Evolutionary conservation across 2,797 vertebrate genomes (phyloP).

Genomic region (Myoxocephalus aenaeus): DNA sequence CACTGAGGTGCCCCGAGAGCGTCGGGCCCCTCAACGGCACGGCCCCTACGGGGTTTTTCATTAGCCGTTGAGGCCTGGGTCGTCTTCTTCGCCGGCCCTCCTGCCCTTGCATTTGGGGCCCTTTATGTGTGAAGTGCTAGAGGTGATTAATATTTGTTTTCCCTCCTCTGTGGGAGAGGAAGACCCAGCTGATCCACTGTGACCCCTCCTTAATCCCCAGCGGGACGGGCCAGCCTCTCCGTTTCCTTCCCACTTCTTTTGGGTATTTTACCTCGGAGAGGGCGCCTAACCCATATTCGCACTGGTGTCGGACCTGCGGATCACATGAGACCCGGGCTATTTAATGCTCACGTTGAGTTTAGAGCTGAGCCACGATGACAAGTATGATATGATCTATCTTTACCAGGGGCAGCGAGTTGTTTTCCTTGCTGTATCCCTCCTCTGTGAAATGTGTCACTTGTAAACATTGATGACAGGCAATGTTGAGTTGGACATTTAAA

Average conservation of each 20-base stretch:
- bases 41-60: constrained; percentile 62
- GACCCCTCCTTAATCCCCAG: constrained; percentile 78
- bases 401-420: constrained; percentile 32
- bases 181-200: constrained; percentile 80
- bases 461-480: constrained; percentile 29
- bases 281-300: background rate
- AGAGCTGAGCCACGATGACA: constrained; percentile 49
- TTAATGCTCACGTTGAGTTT: constrained; percentile 37
- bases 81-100: constrained; percentile 58
- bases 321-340: constrained; percentile 23
- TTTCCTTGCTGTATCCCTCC: constrained; percentile 32
- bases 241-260: constrained; percentile 58
- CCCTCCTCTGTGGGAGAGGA: constrained; percentile 82
- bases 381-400: constrained; percentile 22
- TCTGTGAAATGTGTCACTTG: constrained; percentile 34
- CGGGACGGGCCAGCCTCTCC: constrained; percentile 59
- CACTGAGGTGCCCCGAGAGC: constrained; percentile 37
- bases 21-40: constrained; percentile 7
- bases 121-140: constrained; percentile 78
- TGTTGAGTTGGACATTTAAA: constrained; percentile 11
- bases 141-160: constrained; percentile 89
- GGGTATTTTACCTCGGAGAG: constrained; percentile 28
- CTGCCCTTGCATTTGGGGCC: constrained; percentile 61
- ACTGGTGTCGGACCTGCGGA: constrained; percentile 23
- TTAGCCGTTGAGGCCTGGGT: constrained; percentile 62